phyloP scores from a whole-genome alignment of 2,113 vertebrate species.

The Eptatretus burgeri region DNA sequence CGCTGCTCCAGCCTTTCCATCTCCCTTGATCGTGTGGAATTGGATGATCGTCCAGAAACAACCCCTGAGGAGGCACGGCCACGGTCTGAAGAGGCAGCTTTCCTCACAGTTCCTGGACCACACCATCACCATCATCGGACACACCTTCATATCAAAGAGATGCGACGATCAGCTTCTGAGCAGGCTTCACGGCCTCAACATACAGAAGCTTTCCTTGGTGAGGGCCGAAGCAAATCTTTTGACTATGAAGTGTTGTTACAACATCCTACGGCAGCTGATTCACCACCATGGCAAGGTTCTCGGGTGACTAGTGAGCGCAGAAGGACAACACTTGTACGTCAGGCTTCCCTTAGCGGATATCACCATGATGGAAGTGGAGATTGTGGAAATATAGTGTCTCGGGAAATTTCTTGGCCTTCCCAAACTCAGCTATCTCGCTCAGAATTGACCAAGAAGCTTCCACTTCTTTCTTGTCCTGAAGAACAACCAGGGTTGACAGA shows the following conservation, averaged over 20 bases:
- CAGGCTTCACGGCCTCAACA: conserved; percentile 52
- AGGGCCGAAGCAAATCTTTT: conserved; percentile 78
- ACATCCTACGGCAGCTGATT: too few relatives aligned
- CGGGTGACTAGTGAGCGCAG: not conserved
- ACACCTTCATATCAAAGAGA: conserved; percentile 27
- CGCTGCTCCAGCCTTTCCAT: conserved; percentile 60
- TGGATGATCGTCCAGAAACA: conserved; percentile 26
- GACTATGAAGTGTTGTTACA: conserved; percentile 26
- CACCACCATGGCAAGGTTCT: too few relatives aligned
- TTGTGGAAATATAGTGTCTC: too few relatives aligned
- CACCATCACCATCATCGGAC: conserved; percentile 38
- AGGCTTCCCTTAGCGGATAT: not conserved
- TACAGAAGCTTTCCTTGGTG: conserved; percentile 36
- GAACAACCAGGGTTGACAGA: too few relatives aligned
- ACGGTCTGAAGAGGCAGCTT: conserved; percentile 27
- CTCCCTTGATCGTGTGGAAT: conserved; percentile 65
- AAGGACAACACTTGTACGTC: not conserved
- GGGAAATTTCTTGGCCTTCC: too few relatives aligned
- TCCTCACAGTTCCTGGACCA: conserved; percentile 28
- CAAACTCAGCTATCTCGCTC: too few relatives aligned
- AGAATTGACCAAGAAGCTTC: too few relatives aligned
- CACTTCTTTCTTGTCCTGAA: too few relatives aligned
- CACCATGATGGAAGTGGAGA: too few relatives aligned
- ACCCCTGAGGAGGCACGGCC: conserved; percentile 26
- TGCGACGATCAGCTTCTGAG: conserved; percentile 64